Percentiles rank a stretch among this genome's conserved stretches.
phyloP scores from a whole-genome alignment of 2,113 vertebrate species.

The Arizona elegans region DNA sequence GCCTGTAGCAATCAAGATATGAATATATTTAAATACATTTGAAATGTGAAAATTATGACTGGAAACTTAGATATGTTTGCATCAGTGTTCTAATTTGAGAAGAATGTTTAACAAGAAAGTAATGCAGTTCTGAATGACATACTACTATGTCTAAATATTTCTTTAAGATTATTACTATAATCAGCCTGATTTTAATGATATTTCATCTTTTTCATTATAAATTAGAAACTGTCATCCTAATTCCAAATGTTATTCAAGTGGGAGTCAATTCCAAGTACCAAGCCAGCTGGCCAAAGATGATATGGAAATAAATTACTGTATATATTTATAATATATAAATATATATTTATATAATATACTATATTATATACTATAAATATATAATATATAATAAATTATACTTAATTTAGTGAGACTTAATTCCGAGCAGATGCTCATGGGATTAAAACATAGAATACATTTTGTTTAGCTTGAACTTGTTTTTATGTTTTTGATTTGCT shows the following conservation, averaged over 20 bases:
- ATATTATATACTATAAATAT: too few relatives aligned
- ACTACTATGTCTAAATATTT: not conserved
- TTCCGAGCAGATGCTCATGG: not conserved
- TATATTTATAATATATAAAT: not conserved
- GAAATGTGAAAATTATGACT: not conserved
- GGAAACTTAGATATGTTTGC: not conserved
- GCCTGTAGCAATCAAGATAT: not conserved
- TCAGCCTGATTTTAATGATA: not conserved
- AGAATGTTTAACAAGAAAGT: not conserved
- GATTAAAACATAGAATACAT: not conserved
- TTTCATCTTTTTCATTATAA: not conserved
- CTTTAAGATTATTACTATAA: not conserved
- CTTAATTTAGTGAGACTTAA: not conserved
- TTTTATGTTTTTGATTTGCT: slow-evolving; percentile 19
- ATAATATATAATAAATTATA: not conserved
- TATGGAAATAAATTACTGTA: not conserved
- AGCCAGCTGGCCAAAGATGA: not conserved
- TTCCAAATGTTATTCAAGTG: not conserved
- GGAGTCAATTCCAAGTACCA: not conserved
- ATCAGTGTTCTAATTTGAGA: not conserved
- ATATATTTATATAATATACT: too few relatives aligned
- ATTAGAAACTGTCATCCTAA: not conserved
- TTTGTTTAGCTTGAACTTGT: not conserved
- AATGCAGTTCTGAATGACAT: not conserved
- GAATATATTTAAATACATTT: not conserved